Percentiles rank a stretch among this genome's conserved stretches.
These are phyloP conservation scores for Meandrusa payeni DNA, from an alignment of 2,888 invertebrate species.

Conservation along the genomic window DNA sequence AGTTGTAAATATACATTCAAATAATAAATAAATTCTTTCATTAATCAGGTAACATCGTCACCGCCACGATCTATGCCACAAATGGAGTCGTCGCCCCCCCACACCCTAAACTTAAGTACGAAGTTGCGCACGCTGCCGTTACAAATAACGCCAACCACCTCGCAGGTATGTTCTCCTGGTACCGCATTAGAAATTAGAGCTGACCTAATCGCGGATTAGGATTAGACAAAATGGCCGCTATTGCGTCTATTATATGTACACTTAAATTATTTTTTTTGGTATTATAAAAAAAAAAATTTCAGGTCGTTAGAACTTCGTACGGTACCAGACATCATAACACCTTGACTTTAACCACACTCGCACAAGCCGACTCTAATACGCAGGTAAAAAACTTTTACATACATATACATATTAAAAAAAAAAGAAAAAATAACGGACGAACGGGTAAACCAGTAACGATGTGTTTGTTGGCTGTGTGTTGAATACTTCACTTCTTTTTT, in stretches of 20 bases:
- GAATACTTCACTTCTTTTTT: too few species aligned
- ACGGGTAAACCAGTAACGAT: too few species aligned
- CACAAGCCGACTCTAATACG: constrained; percentile 50
- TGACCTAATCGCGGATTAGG: constrained; percentile 38
- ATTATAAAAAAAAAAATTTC: constrained; percentile 24
- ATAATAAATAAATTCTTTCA: constrained; percentile 2
- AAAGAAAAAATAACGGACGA: too few species aligned
- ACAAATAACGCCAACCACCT: constrained; percentile 69
- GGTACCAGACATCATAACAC: constrained; percentile 64
- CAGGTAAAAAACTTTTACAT: constrained; percentile 38
- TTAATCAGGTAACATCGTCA: constrained; percentile 65
- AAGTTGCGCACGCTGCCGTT: constrained; percentile 69
- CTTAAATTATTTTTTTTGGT: neutral
- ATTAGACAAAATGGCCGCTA: constrained; percentile 23
- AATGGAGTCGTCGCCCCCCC: constrained; percentile 54
- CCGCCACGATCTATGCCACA: constrained; percentile 51
- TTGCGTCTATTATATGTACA: neutral
- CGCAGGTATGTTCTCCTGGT: constrained; percentile 72
- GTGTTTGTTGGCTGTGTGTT: too few species aligned
- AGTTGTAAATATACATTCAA: neutral
- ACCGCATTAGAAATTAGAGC: constrained; percentile 62
- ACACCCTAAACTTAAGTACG: constrained; percentile 66
- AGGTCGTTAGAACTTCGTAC: constrained; percentile 68
- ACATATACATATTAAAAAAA: too few species aligned
- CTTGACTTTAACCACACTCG: constrained; percentile 64